Evolutionary conservation across 2,888 invertebrate species (phyloP).

Genomic region (Gisinianus flammeolus): DNA sequence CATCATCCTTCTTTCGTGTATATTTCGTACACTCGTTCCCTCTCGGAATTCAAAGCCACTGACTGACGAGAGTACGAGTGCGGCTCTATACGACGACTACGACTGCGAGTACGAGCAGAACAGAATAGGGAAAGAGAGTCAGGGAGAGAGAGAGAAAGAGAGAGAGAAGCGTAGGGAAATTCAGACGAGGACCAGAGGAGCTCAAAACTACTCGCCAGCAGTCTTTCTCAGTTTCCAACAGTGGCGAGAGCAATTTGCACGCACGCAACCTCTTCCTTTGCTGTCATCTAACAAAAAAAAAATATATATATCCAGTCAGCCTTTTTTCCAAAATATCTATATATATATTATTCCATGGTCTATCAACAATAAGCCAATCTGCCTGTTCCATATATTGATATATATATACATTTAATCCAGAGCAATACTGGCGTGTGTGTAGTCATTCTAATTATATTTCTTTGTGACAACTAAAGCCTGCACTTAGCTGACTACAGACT

Average conservation of each 20-base stretch:
- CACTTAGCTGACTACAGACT: not conserved
- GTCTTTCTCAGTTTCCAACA: constrained; percentile 2
- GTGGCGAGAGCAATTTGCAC: constrained; percentile 29
- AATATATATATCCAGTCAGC: constrained; percentile 5
- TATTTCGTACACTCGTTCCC: constrained; percentile 3
- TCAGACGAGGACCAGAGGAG: not conserved
- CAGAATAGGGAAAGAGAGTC: no score
- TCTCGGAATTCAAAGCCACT: constrained; percentile 21
- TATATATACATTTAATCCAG: not conserved
- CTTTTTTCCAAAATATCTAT: not conserved
- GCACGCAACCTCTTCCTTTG: constrained; percentile 14
- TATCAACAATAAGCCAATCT: not conserved
- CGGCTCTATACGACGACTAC: no score
- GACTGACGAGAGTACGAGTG: no score
- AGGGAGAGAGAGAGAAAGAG: not conserved
- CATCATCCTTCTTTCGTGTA: not conserved
- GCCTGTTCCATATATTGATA: not conserved
- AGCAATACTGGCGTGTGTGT: not conserved
- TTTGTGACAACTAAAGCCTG: not conserved
- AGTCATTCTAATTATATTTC: not conserved
- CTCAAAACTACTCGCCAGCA: not conserved
- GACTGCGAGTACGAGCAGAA: no score
- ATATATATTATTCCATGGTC: not conserved
- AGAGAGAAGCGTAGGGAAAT: not conserved
- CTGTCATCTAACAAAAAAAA: not conserved